Percentiles rank a stretch among this genome's conserved stretches.
phyloP scores from a whole-genome alignment of 1,140 invertebrate species.

The Andricus grossulariae region DNA sequence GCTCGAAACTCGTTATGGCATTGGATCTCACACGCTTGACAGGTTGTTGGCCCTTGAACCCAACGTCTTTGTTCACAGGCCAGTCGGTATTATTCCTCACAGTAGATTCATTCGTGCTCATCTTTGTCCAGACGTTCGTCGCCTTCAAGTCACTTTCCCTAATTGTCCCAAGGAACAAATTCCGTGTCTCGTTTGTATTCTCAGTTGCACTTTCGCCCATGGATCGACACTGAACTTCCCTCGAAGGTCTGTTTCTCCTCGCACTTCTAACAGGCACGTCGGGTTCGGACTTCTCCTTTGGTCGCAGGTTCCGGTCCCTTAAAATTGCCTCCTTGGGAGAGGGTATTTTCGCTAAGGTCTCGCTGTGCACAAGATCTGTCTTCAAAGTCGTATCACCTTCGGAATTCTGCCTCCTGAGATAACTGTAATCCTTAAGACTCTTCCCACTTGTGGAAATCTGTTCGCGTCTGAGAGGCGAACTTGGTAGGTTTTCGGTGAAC shows the following conservation, averaged over 20 bases:
- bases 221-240: slow-evolving; percentile 70
- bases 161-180: slow-evolving; percentile 69
- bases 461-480: slow-evolving; percentile 53
- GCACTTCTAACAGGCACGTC: slow-evolving; percentile 73
- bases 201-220: slow-evolving; percentile 71
- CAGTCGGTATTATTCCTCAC: slow-evolving; percentile 68
- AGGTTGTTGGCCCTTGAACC: slow-evolving; percentile 52
- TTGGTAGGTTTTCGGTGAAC: slow-evolving; percentile 48
- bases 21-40: slow-evolving; percentile 75
- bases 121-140: slow-evolving; percentile 61
- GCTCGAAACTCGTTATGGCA: slow-evolving; percentile 74
- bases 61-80: slow-evolving; percentile 67
- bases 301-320: slow-evolving; percentile 33
- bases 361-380: slow-evolving; percentile 29
- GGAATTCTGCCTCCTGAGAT: slow-evolving; percentile 69
- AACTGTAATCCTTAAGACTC: slow-evolving; percentile 60
- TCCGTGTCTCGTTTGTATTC: slow-evolving; percentile 59
- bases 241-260: slow-evolving; percentile 66
- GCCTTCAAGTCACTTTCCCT: slow-evolving; percentile 69
- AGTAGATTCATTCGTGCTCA: slow-evolving; percentile 54
- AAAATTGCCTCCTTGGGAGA: slow-evolving; percentile 2
- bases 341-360: slow-evolving; percentile 13
- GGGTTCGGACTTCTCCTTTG: slow-evolving; percentile 68
- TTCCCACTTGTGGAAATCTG: slow-evolving; percentile 48
- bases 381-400: slow-evolving; percentile 66